Percentiles rank a stretch among this genome's conserved stretches.
Evolutionary conservation across 2,113 vertebrate species (phyloP).

Genomic region (Reinhardtius hippoglossoides): DNA sequence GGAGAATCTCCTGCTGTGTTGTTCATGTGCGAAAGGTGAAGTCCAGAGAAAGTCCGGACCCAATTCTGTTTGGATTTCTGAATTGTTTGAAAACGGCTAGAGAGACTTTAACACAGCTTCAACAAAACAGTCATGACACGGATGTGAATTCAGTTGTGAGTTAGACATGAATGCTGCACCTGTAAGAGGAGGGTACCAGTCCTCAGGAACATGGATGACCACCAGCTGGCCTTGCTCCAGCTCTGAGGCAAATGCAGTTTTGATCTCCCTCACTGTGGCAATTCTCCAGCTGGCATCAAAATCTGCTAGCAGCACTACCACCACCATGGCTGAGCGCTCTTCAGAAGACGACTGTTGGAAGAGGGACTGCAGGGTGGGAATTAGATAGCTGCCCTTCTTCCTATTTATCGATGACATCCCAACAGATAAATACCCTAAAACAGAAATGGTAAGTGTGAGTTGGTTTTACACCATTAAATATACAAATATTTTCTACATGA

Average conservation of each 20-base stretch:
- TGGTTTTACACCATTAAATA: background rate
- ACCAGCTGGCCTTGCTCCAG: conserved; percentile 82
- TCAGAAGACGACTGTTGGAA: conserved; percentile 83
- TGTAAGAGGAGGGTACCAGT: conserved; percentile 76
- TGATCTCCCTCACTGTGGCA: conserved; percentile 50
- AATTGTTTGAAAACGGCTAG: too few relatives aligned
- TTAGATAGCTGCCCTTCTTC: conserved; percentile 79
- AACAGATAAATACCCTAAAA: conserved; percentile 84
- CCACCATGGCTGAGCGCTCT: conserved; percentile 85
- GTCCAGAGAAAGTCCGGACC: too few relatives aligned
- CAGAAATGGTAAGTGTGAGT: background rate
- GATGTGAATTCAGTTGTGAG: too few relatives aligned
- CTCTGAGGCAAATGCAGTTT: conserved; percentile 67
- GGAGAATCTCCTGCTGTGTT: too few relatives aligned
- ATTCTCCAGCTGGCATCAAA: conserved; percentile 77
- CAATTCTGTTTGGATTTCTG: too few relatives aligned
- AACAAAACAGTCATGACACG: too few relatives aligned
- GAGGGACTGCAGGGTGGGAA: conserved; percentile 83
- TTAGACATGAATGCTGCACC: conserved; percentile 36
- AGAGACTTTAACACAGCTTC: too few relatives aligned
- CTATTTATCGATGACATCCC: conserved; percentile 83
- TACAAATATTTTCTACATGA: too few relatives aligned
- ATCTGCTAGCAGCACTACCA: conserved; percentile 88
- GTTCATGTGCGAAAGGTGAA: too few relatives aligned
- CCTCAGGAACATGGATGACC: conserved; percentile 76